Evolutionary conservation across 2,797 vertebrate species (phyloP).

Genomic region (Heteromormyrus szaboi): DNA sequence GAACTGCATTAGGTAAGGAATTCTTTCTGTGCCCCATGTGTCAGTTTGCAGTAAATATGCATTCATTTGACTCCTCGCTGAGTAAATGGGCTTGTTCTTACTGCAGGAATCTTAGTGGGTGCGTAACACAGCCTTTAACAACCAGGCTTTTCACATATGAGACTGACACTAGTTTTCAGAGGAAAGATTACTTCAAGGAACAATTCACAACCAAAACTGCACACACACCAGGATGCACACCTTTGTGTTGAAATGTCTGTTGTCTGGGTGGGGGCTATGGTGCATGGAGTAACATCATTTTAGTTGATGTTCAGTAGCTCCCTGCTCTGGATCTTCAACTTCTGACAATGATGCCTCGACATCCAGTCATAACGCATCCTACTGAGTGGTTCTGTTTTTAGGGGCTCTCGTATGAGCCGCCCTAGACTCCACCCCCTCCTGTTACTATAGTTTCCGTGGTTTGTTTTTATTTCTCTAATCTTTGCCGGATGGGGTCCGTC

Average conservation of each 20-base stretch:
- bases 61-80: neutral
- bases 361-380: neutral
- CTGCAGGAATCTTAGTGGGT: neutral
- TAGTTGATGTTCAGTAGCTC: neutral
- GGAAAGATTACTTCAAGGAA: neutral
- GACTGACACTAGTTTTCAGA: neutral
- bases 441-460: neutral
- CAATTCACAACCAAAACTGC: neutral
- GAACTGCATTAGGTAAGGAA: slow-evolving; percentile 22
- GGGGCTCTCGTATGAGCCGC: neutral
- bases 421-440: neutral
- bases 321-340: neutral
- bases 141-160: neutral
- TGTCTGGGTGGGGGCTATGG: neutral
- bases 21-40: neutral
- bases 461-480: neutral
- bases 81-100: neutral
- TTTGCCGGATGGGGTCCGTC: neutral
- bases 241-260: neutral
- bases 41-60: neutral
- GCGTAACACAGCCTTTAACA: neutral
- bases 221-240: neutral
- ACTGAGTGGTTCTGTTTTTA: neutral
- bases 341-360: neutral
- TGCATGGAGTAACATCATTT: neutral